Base-by-base conservation (phyloP, 2,888 invertebrate species). In the Mactromeris polynyma region DNA sequence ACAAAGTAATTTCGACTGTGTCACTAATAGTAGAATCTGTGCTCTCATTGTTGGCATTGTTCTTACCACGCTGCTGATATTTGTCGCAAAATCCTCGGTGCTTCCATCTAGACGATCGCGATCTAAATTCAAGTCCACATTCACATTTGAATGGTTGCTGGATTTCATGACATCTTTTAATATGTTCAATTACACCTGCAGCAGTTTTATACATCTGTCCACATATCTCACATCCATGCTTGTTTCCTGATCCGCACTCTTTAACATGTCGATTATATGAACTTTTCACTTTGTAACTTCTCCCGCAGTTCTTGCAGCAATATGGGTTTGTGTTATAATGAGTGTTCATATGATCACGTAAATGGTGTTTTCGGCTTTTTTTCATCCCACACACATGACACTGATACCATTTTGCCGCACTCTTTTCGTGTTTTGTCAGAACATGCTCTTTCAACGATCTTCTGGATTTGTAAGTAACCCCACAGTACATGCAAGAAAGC, bases 301-400 rank as follows among this genome's bases (percentile, higher is more conserved):
- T 79, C 3, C 85, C 46, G 51, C 85, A 85, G 14, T 2, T 58
- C 9, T 54, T 6, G 51, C 85, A 85, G 36, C 26, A 11, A 38
- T 85, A 85, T 19, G 85, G 85, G 40, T 78, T 79, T 6, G 46
- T 31, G 17, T 85, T 73, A 31, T 85, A 40, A 38, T 85, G 85
- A 33, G 38, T 51, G 51, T 85, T 85, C 85, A 85, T 79, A 40
- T 85, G 85, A 36, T 85, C 85, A 11, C 11, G 38, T 31, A 85
- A 31, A 79, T 79, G 85, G 38, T 54, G 54, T 40, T 85, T 78
- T n/a, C 85, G 40, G 17, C 78, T 51, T 38, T 79, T 79, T n/a
- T 79, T 79, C 36, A 79, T 42, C 0, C 73, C 83, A 77, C 83
- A 83, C 19, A 83, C 17, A 26, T 46, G 46, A 46, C 83, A 83